Conservation (phyloP, 1,140 invertebrate species). For the Cepaea nemoralis region DNA sequence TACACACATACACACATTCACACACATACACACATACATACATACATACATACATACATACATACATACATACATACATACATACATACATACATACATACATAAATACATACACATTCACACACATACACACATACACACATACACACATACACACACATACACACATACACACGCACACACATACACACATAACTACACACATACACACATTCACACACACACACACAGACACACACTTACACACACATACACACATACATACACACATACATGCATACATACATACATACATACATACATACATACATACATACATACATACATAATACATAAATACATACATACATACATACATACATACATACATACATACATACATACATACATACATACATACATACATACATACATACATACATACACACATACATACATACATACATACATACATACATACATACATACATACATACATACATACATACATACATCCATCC, state of each 20-base stretch:
- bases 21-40: constrained; percentile 20
- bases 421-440: constrained; percentile 49
- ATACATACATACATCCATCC: no score
- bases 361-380: constrained; percentile 46
- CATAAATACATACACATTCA: no score
- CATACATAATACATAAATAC: no score
- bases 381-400: constrained; percentile 47
- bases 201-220: constrained; percentile 41
- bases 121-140: constrained; percentile 26
- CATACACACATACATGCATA: constrained; percentile 43
- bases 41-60: constrained; percentile 16
- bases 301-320: constrained; percentile 16
- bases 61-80: constrained; percentile 14
- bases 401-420: constrained; percentile 47
- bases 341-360: no score
- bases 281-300: constrained; percentile 44
- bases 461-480: constrained; percentile 44
- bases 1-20: constrained; percentile 1
- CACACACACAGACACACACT: constrained; percentile 33
- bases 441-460: constrained; percentile 49
- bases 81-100: constrained; percentile 22
- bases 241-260: constrained; percentile 40
- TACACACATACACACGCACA: constrained; percentile 42
- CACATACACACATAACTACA: no score
- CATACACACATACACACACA: constrained; percentile 41